A percentile compares a stretch with the other conserved stretches of the same genome.
phyloP scores from a whole-genome alignment of 2,888 invertebrate species.

The Buathra laborator region DNA sequence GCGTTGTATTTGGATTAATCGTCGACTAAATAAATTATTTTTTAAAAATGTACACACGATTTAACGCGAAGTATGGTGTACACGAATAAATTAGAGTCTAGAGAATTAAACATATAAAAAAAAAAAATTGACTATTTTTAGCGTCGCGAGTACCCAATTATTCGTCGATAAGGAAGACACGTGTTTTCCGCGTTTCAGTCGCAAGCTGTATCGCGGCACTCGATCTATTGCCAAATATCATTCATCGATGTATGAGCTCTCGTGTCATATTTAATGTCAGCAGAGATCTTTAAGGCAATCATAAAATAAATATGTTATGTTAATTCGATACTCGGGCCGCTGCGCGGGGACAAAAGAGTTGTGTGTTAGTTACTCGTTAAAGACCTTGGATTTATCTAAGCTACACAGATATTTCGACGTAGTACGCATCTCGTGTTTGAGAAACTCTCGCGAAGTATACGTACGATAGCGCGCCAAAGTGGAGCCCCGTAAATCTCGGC shows the following conservation, averaged over 20 bases:
- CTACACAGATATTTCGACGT: constrained; percentile 15
- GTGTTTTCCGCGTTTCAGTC: background rate
- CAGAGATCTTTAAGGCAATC: background rate
- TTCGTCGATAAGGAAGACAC: constrained; percentile 24
- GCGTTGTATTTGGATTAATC: background rate
- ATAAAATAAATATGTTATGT: background rate
- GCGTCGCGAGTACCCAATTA: constrained; percentile 11
- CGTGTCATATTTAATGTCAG: background rate
- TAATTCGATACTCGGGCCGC: background rate
- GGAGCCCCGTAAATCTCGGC: constrained; percentile 36
- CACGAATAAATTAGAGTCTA: too few species aligned
- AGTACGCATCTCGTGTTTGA: constrained; percentile 14
- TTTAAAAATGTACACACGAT: background rate
- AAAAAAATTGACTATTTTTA: background rate
- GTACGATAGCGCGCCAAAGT: constrained; percentile 33
- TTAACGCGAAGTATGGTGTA: background rate
- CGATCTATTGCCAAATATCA: constrained; percentile 14
- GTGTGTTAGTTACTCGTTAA: background rate
- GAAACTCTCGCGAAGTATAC: background rate
- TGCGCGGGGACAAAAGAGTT: background rate
- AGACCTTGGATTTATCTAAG: constrained; percentile 28
- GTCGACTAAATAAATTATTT: background rate
- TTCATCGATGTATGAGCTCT: background rate
- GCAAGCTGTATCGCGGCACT: background rate
- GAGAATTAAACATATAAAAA: background rate